These are phyloP conservation scores for Gulo gulo DNA, from an alignment of 2,113 vertebrate genomes.

Conservation along the genomic window DNA sequence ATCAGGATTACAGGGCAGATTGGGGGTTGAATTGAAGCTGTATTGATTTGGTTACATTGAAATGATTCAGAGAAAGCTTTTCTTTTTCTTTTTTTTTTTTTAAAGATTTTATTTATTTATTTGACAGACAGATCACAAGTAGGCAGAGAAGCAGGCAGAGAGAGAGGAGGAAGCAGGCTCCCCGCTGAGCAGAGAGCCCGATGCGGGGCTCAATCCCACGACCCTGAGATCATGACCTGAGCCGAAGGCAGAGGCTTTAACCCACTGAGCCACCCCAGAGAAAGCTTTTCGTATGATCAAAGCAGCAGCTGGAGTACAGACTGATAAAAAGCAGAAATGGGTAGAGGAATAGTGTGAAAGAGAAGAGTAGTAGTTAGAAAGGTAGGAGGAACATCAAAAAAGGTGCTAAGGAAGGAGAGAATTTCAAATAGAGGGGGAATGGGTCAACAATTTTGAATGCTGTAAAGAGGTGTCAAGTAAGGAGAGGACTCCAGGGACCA, in stretches of 20 bases:
- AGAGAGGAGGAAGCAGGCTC: too few species aligned
- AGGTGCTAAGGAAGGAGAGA: neutral
- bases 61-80: slow-evolving; percentile 22
- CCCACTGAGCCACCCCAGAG: too few species aligned
- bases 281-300: slow-evolving; percentile 28
- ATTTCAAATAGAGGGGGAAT: neutral
- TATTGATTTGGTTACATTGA: neutral
- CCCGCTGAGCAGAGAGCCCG: too few species aligned
- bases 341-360: neutral
- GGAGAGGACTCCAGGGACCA: neutral
- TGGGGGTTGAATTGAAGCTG: neutral
- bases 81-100: too few species aligned
- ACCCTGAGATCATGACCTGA: too few species aligned
- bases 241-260: too few species aligned
- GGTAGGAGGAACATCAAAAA: neutral
- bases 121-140: too few species aligned
- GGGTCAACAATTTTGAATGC: neutral
- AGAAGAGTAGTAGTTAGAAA: neutral
- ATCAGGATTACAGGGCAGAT: neutral
- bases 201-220: too few species aligned
- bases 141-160: too few species aligned
- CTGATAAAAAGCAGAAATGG: slow-evolving; percentile 5
- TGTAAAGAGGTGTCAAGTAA: neutral
- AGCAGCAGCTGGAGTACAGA: neutral
- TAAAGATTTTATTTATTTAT: too few species aligned